Percentiles rank a stretch among this genome's conserved stretches.
Evolutionary conservation across 2,797 vertebrate genomes (phyloP).

Genomic region (Micropoecilia bifurca): DNA sequence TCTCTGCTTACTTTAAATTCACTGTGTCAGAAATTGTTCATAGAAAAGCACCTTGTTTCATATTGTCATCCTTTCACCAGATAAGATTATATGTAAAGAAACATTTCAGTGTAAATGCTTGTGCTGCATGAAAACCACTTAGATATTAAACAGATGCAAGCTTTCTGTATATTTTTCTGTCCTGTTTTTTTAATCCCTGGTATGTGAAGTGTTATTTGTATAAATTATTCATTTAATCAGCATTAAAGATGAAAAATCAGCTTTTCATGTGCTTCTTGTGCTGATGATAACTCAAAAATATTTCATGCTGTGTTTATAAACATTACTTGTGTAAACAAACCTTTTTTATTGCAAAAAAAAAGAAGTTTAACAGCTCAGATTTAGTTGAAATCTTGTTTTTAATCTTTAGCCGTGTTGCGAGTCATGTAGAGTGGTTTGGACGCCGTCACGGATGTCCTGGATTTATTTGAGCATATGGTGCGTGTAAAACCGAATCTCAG

Average conservation of each 20-base stretch:
- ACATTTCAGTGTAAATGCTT: neutral
- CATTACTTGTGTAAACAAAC: slow-evolving; percentile 60
- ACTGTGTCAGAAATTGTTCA: slow-evolving; percentile 4
- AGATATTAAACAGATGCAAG: slow-evolving; percentile 23
- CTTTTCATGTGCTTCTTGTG: slow-evolving; percentile 58
- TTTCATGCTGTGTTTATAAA: slow-evolving; percentile 60
- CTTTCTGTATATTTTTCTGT: slow-evolving; percentile 33
- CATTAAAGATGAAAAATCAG: slow-evolving; percentile 57
- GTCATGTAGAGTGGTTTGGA: slow-evolving; percentile 3
- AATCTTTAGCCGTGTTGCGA: slow-evolving; percentile 33
- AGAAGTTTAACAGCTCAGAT: slow-evolving; percentile 42
- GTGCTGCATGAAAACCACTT: slow-evolving; percentile 6
- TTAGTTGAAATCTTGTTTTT: slow-evolving; percentile 33
- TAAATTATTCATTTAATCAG: slow-evolving; percentile 68
- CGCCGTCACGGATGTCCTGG: neutral
- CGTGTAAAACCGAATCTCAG: slow-evolving; percentile 20
- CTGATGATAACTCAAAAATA: slow-evolving; percentile 60
- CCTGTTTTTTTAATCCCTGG: slow-evolving; percentile 34
- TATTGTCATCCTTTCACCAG: neutral
- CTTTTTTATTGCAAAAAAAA: slow-evolving; percentile 27
- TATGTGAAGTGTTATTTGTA: slow-evolving; percentile 57
- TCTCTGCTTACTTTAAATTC: slow-evolving; percentile 4
- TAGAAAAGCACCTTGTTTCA: neutral
- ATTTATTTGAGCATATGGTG: slow-evolving; percentile 5
- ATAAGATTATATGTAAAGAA: neutral